Percentiles rank a stretch among this genome's conserved stretches.
phyloP scores from a whole-genome alignment of 2,113 vertebrate species.

The Heloderma charlesbogerti region DNA sequence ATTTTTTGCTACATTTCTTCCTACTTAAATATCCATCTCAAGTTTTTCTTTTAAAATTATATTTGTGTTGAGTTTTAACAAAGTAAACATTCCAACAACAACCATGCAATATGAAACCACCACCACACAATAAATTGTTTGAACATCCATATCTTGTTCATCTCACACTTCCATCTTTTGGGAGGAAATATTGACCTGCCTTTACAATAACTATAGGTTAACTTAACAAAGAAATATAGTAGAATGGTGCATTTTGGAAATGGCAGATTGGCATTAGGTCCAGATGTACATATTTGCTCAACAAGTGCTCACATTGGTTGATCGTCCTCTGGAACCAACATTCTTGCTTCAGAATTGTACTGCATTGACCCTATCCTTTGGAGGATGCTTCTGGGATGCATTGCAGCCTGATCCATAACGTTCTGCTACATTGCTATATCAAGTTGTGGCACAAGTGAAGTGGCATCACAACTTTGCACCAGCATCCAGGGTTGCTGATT shows the following conservation, averaged over 20 bases:
- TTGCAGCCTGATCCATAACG: not conserved
- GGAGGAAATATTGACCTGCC: not conserved
- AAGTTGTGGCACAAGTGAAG: not conserved
- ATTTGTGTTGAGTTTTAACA: not conserved
- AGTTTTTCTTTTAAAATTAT: not conserved
- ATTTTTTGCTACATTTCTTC: not conserved
- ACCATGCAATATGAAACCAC: not conserved
- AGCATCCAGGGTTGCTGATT: not conserved
- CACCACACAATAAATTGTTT: not conserved
- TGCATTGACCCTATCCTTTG: not conserved
- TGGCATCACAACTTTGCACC: not conserved
- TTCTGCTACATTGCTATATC: not conserved
- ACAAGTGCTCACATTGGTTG: not conserved
- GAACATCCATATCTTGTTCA: not conserved
- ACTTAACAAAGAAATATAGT: fast-evolving
- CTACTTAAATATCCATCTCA: not conserved
- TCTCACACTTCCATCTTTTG: too few relatives aligned
- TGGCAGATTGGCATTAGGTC: not conserved
- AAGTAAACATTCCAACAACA: not conserved
- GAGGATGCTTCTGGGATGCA: not conserved
- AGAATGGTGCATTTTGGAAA: not conserved
- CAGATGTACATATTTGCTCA: not conserved
- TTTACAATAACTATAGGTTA: fast-evolving
- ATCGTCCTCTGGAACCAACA: not conserved
- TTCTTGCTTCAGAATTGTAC: not conserved